These are phyloP conservation scores for Cephalopholis sonnerati DNA, from an alignment of 2,113 vertebrate species.

Conservation along the genomic window DNA sequence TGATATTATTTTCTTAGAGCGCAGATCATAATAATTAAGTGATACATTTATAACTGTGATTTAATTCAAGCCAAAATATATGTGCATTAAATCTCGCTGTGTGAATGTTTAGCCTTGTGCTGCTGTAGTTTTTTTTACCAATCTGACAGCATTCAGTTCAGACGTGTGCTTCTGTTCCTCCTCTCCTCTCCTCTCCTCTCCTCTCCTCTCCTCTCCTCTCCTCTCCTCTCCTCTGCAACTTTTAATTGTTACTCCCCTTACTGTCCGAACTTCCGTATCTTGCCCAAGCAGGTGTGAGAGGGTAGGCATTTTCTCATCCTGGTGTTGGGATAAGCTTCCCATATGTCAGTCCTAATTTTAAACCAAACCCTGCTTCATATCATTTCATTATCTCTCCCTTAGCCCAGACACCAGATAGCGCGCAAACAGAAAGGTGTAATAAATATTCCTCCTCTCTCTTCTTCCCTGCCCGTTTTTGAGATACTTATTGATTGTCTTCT, in stretches of 20 bases:
- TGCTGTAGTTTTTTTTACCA: not conserved
- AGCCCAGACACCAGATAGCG: constrained; percentile 47
- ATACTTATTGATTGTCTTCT: constrained; percentile 37
- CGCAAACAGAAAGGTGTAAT: constrained; percentile 46
- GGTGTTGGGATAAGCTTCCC: constrained; percentile 60
- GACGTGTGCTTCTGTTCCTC: too few relatives aligned
- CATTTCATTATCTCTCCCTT: constrained; percentile 57
- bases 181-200: not conserved
- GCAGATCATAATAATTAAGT: not conserved
- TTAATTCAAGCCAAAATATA: not conserved
- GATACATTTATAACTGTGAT: not conserved
- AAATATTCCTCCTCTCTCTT: constrained; percentile 42
- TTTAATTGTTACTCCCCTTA: constrained; percentile 3
- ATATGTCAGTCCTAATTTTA: constrained; percentile 59
- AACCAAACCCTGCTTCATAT: constrained; percentile 43
- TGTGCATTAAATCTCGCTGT: not conserved
- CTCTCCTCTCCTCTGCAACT: not conserved
- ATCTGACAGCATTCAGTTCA: too few relatives aligned
- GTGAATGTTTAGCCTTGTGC: not conserved
- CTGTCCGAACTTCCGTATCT: constrained; percentile 56
- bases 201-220: not conserved
- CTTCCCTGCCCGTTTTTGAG: constrained; percentile 28
- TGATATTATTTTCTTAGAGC: not conserved
- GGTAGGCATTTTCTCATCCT: constrained; percentile 28
- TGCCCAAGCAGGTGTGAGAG: constrained; percentile 54